Conservation (phyloP, 2,113 vertebrate species). For the Gallinago undulata region DNA sequence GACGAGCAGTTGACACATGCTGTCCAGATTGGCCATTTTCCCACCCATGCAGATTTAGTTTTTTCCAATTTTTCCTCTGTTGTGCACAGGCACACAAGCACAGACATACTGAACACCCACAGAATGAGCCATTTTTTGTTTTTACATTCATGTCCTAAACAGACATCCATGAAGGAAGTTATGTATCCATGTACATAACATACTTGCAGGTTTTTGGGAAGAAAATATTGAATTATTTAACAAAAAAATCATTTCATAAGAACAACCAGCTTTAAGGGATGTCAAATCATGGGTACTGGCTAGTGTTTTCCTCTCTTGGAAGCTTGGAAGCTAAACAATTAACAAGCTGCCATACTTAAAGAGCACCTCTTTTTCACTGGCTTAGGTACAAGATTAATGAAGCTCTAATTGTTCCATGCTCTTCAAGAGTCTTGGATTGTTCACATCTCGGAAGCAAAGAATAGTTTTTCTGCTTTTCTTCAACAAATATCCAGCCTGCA, state of each 20-base stretch:
- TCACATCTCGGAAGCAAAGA: not conserved
- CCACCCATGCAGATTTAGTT: not conserved
- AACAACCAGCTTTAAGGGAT: not conserved
- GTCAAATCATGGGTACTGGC: not conserved
- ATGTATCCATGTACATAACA: not conserved
- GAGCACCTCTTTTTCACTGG: not conserved
- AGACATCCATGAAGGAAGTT: not conserved
- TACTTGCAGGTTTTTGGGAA: not conserved
- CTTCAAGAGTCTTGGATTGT: not conserved
- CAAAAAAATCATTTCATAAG: not conserved
- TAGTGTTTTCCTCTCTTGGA: not conserved
- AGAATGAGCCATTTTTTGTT: not conserved
- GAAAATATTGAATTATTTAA: not conserved
- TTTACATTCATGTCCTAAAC: not conserved
- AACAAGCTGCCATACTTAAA: not conserved
- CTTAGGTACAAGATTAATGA: not conserved
- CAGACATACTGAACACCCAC: not conserved
- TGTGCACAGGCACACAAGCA: not conserved
- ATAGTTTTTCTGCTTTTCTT: not conserved
- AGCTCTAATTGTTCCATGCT: not conserved
- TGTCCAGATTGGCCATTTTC: not conserved
- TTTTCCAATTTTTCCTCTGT: not conserved
- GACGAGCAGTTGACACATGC: not conserved
- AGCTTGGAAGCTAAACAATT: not conserved
- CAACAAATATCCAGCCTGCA: not conserved